phyloP scores from a whole-genome alignment of 1,140 invertebrate genomes.

The Thrips palmi region DNA sequence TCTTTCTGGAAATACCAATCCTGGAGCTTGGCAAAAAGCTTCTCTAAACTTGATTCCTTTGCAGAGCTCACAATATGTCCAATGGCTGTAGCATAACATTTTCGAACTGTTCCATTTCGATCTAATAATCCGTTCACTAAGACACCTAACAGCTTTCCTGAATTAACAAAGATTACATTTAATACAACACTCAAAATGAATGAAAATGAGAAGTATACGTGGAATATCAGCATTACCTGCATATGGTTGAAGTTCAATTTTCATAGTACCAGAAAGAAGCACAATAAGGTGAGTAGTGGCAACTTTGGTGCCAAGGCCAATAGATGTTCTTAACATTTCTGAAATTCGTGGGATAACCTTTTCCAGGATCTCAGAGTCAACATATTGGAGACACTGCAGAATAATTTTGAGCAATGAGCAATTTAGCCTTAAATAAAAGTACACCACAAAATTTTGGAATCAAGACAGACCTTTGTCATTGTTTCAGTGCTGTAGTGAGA shows the following conservation, averaged over 20 bases:
- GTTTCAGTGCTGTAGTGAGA: constrained; percentile 76
- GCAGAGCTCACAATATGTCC: constrained; percentile 70
- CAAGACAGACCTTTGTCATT: constrained; percentile 51
- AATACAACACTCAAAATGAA: neutral
- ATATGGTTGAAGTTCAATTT: constrained; percentile 37
- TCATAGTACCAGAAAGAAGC: constrained; percentile 40
- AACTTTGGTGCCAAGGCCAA: constrained; percentile 68
- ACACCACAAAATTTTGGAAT: constrained; percentile 6
- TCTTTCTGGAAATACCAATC: constrained; percentile 61
- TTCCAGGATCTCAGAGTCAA: constrained; percentile 53
- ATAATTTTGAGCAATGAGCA: too few relatives aligned
- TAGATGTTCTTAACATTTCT: constrained; percentile 61
- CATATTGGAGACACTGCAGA: constrained; percentile 61
- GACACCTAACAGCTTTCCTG: constrained; percentile 58
- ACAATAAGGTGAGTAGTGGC: constrained; percentile 70
- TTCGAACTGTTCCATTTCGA: constrained; percentile 62
- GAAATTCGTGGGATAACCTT: constrained; percentile 61
- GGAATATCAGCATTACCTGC: constrained; percentile 26
- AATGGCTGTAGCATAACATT: constrained; percentile 62
- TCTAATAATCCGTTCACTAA: constrained; percentile 65
- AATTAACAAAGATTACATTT: constrained; percentile 10
- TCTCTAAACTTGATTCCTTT: constrained; percentile 74
- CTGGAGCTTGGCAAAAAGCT: constrained; percentile 61
- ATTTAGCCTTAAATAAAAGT: constrained; percentile 2
- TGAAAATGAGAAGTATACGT: neutral